A percentile compares a stretch with the other conserved stretches of the same genome.
These are phyloP conservation scores for Dipus sagitta DNA, from an alignment of 2,797 vertebrate genomes.

Conservation along the genomic window DNA sequence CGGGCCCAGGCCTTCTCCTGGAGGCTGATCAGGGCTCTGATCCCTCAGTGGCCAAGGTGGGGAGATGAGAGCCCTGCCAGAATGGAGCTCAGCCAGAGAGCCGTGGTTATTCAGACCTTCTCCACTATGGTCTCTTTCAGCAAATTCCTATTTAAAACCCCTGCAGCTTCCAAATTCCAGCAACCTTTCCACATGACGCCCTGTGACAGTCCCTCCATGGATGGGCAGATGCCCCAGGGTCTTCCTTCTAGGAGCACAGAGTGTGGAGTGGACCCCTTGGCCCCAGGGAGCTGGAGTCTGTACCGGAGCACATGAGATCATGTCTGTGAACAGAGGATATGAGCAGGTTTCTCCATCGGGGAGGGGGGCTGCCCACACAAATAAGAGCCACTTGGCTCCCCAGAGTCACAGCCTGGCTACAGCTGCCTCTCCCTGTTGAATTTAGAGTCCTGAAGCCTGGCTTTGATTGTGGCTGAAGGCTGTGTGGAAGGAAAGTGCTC, in stretches of 20 bases:
- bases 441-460: neutral
- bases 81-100: neutral
- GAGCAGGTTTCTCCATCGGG: slow-evolving; percentile 81
- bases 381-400: slow-evolving; percentile 71
- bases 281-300: slow-evolving; percentile 61
- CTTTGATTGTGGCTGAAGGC: neutral
- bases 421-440: slow-evolving; percentile 43
- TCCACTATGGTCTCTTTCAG: neutral
- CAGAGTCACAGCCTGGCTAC: slow-evolving; percentile 44
- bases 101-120: neutral
- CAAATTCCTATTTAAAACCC: neutral
- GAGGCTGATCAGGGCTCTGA: neutral
- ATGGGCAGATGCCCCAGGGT: neutral
- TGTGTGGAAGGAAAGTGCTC: neutral
- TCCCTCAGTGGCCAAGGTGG: neutral
- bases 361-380: slow-evolving; percentile 82
- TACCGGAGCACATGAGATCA: slow-evolving; percentile 84
- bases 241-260: slow-evolving; percentile 69
- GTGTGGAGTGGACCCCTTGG: slow-evolving; percentile 44
- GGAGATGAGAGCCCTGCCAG: neutral
- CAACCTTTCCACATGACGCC: neutral
- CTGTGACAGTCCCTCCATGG: neutral
- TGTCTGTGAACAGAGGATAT: slow-evolving; percentile 83
- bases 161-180: neutral
- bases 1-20: neutral